Base-by-base conservation (phyloP, 2,888 invertebrate species). In the Philonicus albiceps region DNA sequence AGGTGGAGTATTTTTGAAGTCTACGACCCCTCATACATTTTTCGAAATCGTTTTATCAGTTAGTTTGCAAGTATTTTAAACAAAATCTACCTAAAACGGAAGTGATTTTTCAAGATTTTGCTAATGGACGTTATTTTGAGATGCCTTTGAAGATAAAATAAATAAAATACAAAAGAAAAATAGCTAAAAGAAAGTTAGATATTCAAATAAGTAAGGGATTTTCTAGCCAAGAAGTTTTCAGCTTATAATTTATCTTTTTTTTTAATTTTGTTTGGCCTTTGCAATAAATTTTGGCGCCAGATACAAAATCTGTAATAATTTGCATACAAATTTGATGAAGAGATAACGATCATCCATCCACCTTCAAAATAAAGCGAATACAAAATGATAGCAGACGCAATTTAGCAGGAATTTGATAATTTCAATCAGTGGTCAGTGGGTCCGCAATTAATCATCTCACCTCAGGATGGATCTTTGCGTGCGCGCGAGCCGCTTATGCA, bases 371-470 rank as follows among this genome's bases (percentile, higher is more conserved):
- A 64, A 64, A 64, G 64, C 22, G 22, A 22, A 64, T 7, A 27
- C 64, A 27, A 64, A 64, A 19, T 22, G 64, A 27, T 64, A 64
- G 64, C 7, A 27, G 64, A 64, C 64, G 8, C 27, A 19, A 27
- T 27, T 55, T 22, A 8, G 55, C 64, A 27, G 22, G 64, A 64
- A 64, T 64, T 22, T 64, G 64, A 64, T 37, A 76, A 40, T 40
- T 22, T 40, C 75, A 75, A 43, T 76, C 76, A 37, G 34, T 43
- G 37, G 76, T 40, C 76, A 76, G 76, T 53, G 22, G 27, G 11
- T 27, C 22, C 22, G 64, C 19, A 49, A 80, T 80, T 80, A 80
- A 80, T 80, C 80, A 80, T 53, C n/a, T 53, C 80, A 80, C 53
- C 27, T 43, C 16, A 19, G 19, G 16, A 11, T 53, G 30, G 27